Conservation (phyloP, 2,797 vertebrate species). For the Oreochromis mossambicus region DNA sequence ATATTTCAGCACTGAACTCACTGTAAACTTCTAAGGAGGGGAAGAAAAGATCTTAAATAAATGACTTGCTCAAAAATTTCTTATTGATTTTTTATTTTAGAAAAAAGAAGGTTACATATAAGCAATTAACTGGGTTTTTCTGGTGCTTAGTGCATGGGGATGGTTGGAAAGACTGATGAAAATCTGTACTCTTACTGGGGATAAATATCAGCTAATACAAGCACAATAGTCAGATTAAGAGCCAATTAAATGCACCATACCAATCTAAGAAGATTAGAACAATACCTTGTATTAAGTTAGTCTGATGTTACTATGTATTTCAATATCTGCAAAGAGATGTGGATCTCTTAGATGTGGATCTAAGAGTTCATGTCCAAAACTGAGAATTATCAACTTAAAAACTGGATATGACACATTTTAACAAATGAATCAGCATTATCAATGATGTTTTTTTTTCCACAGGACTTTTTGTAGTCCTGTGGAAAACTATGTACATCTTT, state of each 20-base stretch:
- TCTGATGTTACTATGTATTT: not conserved
- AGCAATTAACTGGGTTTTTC: not conserved
- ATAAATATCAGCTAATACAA: not conserved
- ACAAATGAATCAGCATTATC: not conserved
- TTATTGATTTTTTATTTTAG: not conserved
- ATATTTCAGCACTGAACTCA: not conserved
- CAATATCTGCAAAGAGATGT: not conserved
- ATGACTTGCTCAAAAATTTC: not conserved
- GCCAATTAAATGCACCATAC: not conserved
- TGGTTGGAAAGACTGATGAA: not conserved
- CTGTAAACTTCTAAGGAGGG: not conserved
- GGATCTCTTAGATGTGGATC: not conserved
- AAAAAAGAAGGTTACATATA: not conserved
- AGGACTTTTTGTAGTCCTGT: not conserved
- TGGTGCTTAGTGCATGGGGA: not conserved
- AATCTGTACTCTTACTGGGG: not conserved
- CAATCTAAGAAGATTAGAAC: not conserved
- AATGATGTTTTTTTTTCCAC: not conserved
- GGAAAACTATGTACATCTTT: not conserved
- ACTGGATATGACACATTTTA: not conserved
- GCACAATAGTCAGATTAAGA: not conserved
- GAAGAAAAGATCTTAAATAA: not conserved
- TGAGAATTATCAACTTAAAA: too few species aligned
- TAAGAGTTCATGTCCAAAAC: not conserved
- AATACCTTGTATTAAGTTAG: not conserved